Conservation (phyloP, 2,797 vertebrate genomes). For the Choloepus didactylus region DNA sequence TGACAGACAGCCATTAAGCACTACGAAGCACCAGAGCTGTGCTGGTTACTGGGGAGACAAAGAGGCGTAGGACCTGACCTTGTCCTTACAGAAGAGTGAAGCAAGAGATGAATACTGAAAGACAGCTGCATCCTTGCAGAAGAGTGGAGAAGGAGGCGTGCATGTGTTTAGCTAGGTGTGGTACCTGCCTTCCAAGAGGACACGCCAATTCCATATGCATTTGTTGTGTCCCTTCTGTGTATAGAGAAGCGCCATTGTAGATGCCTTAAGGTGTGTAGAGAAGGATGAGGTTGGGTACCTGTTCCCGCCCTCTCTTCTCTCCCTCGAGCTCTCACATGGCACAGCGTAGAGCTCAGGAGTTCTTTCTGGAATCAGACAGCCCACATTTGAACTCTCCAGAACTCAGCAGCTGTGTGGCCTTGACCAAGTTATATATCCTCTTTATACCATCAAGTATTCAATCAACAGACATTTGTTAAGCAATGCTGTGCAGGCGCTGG, state of each 20-base stretch:
- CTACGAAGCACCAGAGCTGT: neutral
- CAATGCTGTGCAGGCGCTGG: too few species aligned
- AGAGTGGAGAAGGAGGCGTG: neutral
- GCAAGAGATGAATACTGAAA: neutral
- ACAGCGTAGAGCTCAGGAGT: neutral
- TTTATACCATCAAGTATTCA: neutral
- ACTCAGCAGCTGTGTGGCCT: neutral
- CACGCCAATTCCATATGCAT: neutral
- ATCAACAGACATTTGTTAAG: neutral
- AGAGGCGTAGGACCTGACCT: neutral
- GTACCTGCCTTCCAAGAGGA: neutral
- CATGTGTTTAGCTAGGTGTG: neutral
- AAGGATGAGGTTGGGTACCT: neutral
- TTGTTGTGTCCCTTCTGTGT: neutral
- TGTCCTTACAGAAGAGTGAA: neutral
- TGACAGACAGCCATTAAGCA: neutral
- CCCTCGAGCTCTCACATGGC: neutral
- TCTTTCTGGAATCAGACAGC: neutral
- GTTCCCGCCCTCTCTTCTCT: neutral
- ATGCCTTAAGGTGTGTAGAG: neutral
- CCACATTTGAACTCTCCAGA: neutral
- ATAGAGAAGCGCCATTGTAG: neutral
- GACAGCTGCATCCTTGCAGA: neutral
- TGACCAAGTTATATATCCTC: neutral
- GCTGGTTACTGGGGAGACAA: neutral